Conservation (phyloP, 2,888 invertebrate species). For the Spicauda simplicius region DNA sequence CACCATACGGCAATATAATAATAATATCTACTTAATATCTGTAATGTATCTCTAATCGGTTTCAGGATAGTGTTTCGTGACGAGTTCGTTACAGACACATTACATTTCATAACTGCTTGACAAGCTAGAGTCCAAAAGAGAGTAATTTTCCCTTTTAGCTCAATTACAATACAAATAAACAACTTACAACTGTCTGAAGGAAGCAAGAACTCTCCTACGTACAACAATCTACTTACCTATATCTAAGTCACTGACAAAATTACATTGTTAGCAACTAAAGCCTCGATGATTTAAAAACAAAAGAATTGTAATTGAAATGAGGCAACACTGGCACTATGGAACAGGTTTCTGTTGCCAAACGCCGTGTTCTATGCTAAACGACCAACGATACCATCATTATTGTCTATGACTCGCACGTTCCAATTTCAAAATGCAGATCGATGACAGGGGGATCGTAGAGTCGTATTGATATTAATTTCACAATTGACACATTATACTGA, state of each 20-base stretch:
- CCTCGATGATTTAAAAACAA: conserved; percentile 35
- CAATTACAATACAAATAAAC: too few relatives aligned
- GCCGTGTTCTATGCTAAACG: conserved; percentile 81
- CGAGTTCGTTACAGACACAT: too few relatives aligned
- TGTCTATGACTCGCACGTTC: conserved; percentile 74
- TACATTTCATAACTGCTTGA: too few relatives aligned
- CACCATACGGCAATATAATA: too few relatives aligned
- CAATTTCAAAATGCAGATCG: conserved; percentile 77
- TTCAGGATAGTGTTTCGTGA: too few relatives aligned
- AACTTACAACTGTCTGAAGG: too few relatives aligned
- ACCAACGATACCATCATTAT: conserved; percentile 81
- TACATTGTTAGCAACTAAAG: conserved; percentile 35
- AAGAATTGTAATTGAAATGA: conserved; percentile 37
- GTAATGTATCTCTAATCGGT: too few relatives aligned
- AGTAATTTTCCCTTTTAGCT: too few relatives aligned
- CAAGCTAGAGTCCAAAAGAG: too few relatives aligned
- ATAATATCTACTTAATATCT: too few relatives aligned
- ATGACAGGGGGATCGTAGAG: conserved; percentile 50
- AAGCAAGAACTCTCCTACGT: too few relatives aligned
- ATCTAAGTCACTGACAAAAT: conserved; percentile 12
- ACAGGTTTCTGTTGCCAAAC: conserved; percentile 64
- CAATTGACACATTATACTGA: background rate
- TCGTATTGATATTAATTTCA: conserved; percentile 2
- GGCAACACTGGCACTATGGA: conserved; percentile 32
- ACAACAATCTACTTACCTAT: too few relatives aligned